A percentile compares a stretch with the other conserved stretches of the same genome.
phyloP scores from a whole-genome alignment of 2,113 vertebrate species.

The Gallinago undulata region DNA sequence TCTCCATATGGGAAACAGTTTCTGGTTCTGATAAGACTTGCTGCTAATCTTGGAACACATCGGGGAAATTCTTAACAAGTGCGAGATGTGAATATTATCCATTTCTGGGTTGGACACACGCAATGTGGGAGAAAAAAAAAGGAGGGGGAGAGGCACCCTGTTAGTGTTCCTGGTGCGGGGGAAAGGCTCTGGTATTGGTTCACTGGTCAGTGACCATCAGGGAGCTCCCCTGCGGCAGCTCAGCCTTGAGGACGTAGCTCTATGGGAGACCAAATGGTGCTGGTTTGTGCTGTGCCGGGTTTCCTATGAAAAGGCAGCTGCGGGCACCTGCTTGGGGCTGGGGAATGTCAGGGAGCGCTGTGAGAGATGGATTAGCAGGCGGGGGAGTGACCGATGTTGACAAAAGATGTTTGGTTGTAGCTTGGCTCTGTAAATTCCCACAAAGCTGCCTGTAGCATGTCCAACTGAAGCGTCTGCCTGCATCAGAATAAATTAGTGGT shows the following conservation, averaged over 20 bases:
- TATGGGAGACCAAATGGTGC: background rate
- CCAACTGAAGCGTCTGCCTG: background rate
- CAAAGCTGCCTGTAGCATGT: background rate
- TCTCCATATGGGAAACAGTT: background rate
- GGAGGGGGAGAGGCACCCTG: too few relatives aligned
- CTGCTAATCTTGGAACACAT: background rate
- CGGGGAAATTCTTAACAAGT: background rate
- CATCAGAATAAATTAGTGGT: background rate
- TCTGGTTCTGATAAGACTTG: background rate
- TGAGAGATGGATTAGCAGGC: background rate
- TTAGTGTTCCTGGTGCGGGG: background rate
- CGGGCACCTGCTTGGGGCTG: background rate
- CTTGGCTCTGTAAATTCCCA: background rate
- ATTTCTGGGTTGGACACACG: rapidly evolving
- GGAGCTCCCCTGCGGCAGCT: background rate
- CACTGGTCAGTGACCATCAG: rapidly evolving
- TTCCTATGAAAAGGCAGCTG: background rate
- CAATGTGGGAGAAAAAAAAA: background rate
- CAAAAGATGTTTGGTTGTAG: background rate
- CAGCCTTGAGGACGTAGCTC: background rate
- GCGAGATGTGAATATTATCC: background rate
- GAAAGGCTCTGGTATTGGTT: background rate
- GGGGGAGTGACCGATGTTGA: background rate
- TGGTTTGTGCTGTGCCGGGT: background rate
- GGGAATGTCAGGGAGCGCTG: background rate